Evolutionary conservation across 2,113 vertebrate species (phyloP), one percentile per base, ranked within the genome.

Genomic region (Tinamus guttatus): DNA sequence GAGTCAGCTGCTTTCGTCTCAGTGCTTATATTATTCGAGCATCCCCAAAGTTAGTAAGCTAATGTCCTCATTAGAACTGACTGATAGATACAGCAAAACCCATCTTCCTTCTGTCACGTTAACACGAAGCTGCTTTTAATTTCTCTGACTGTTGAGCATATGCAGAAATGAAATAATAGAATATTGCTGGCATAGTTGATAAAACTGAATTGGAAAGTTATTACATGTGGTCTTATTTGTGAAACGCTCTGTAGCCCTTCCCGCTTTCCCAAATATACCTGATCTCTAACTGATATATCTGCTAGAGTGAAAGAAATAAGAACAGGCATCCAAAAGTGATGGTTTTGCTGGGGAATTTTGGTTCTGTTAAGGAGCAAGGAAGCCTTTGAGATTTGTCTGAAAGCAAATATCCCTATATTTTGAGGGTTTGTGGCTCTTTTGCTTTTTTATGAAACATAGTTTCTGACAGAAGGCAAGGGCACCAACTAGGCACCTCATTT

Each of bases 1-100:
- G 80, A 94, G 77, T 93, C 90, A 96, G 60, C 76, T 86, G 87
- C 92, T 85, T 94, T 95, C 65, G 41, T 88, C 91, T 91, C 90
- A 93, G 75, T 83, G 73, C 63, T 95, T 83, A 67, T 60, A 63
- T 94, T 92, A 89, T 92, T 96, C 62, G 81, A 13, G 40, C 77
- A 93, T 90, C 83, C 69, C 27, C 38, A 32, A 67, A 90, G 85
- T 84, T 90, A 54, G 36, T 52, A 22, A 51, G 85, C 40, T 84
- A 79, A 81, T 58, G 52, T 64, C 80, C 90, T 80, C n/a, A 34
- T 79, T 93, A 93, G 67, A 89, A 0, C 87, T 94, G 87, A 94
- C 67, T 93, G 87, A 90, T 84, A 71, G 85, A 28, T 71, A 15
- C 58, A 90, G 65, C 47, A 92, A 94, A 97, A 89, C 91, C 82